Evolutionary conservation across 2,113 vertebrate genomes (phyloP), one percentile per base, ranked within the genome.

Genomic region (Chionis minor): DNA sequence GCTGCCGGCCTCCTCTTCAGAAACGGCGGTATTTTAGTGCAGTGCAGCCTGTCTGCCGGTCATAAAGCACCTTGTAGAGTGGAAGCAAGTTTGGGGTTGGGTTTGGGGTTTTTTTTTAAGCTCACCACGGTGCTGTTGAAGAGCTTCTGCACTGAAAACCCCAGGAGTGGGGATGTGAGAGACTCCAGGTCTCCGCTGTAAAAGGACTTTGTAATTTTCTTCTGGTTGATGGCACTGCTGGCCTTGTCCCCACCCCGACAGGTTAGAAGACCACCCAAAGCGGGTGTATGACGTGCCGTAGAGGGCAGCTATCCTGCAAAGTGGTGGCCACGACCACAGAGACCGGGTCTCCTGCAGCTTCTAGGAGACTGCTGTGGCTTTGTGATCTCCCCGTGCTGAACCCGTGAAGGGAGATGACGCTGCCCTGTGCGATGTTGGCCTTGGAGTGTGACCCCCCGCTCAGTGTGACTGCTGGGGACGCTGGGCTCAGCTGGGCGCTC

Each of bases 131-230:
- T 54, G 33, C 71, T 69, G 18, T 14, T 51, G 84, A 47, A 86
- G 63, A 71, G 16, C 42, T 77, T 88, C 23, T 21, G 28, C 33
- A 7, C 40, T 10, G n/a, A 21, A 15, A n/a, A 10, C 3, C 74
- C 85, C 47, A 3, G 75, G 59, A 85, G 35, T 38, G 54, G 9
- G 17, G 27, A n/a, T 44, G 27, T 38, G 49, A 71, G 35, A 70
- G 13, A 13, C 10, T 74, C 44, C 10, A 4, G 27, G 11, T 33
- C 45, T 28, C 59, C 61, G 8, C 44, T 1, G 0, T 24, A 32
- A 5, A 63, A 71, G 17, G 69, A 28, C 33, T 22, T 74, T 3
- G 14, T 42, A 8, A 11, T 32, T 62, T 85, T 47, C 19, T 71
- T 77, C 49, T 58, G 47, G 4, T 55, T 17, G 13, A 2, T 12